A percentile compares a stretch with the other conserved stretches of the same genome.
phyloP scores from a whole-genome alignment of 2,797 vertebrate genomes.

The Pipistrellus nathusii region DNA sequence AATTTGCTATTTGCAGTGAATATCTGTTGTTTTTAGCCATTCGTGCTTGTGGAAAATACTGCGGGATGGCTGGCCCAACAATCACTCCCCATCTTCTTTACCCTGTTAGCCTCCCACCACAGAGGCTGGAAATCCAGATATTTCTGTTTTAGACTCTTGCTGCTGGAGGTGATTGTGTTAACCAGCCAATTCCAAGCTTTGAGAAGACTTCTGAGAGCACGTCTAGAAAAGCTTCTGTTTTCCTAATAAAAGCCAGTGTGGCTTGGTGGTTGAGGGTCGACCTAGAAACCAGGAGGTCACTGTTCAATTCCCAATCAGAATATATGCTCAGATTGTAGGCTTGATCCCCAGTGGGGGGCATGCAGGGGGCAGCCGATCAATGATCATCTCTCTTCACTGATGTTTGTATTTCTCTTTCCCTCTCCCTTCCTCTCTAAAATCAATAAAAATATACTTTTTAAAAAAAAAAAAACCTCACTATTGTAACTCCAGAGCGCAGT shows the following conservation, averaged over 20 bases:
- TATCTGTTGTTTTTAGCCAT: not conserved
- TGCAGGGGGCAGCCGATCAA: too few species aligned
- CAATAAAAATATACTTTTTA: too few species aligned
- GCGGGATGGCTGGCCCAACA: not conserved
- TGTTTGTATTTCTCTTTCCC: too few species aligned
- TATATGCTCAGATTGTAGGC: too few species aligned
- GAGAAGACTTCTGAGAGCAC: not conserved
- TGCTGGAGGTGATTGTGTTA: not conserved
- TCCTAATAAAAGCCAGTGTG: not conserved
- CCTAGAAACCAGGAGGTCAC: too few species aligned
- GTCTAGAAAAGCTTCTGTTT: constrained; percentile 34
- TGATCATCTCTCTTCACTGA: too few species aligned
- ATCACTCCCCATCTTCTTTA: constrained; percentile 3
- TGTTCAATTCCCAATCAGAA: too few species aligned
- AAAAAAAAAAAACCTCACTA: too few species aligned
- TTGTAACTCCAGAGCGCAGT: too few species aligned
- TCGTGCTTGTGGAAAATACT: constrained; percentile 26
- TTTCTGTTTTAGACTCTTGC: not conserved
- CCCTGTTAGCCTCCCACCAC: not conserved
- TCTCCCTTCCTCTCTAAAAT: too few species aligned
- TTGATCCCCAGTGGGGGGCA: too few species aligned
- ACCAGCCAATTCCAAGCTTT: not conserved
- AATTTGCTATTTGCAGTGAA: not conserved
- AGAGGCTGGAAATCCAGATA: not conserved
- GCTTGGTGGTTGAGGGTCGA: not conserved